Percentiles rank a stretch among this genome's conserved stretches.
phyloP scores from a whole-genome alignment of 2,797 vertebrate genomes.

The Lepus townsendii region DNA sequence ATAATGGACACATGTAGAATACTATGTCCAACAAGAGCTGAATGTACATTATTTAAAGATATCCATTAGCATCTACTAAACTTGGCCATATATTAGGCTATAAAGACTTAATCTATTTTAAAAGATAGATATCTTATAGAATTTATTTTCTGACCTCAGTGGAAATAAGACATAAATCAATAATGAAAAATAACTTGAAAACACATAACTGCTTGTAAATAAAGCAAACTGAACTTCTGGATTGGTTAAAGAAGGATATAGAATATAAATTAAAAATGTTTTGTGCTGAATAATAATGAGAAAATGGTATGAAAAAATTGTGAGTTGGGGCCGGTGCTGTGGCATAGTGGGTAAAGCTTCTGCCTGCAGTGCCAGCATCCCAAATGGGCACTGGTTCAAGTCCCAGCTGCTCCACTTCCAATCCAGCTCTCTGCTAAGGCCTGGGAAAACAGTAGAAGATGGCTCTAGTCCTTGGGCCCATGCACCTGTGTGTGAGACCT shows the following conservation, averaged over 20 bases:
- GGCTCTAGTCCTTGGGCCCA: no score
- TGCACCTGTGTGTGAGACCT: no score
- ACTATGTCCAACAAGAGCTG: background rate
- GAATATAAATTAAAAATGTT: background rate
- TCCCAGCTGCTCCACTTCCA: no score
- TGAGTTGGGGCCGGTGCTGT: no score
- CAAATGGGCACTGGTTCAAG: no score
- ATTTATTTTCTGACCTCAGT: background rate
- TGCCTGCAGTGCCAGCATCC: no score
- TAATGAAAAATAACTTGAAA: background rate
- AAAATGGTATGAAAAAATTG: background rate
- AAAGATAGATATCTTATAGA: background rate
- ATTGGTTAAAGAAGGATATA: background rate
- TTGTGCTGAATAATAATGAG: slow-evolving; percentile 10
- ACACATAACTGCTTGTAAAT: background rate
- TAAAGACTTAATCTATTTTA: background rate
- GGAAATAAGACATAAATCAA: background rate
- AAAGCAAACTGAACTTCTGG: background rate
- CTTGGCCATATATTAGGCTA: background rate
- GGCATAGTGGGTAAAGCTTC: no score
- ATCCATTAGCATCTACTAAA: background rate
- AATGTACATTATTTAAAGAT: background rate
- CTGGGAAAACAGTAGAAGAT: no score
- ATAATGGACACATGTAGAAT: background rate
- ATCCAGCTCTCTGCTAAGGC: no score